Conservation (phyloP, 2,888 invertebrate genomes). For the Aphidoletes aphidimyza region DNA sequence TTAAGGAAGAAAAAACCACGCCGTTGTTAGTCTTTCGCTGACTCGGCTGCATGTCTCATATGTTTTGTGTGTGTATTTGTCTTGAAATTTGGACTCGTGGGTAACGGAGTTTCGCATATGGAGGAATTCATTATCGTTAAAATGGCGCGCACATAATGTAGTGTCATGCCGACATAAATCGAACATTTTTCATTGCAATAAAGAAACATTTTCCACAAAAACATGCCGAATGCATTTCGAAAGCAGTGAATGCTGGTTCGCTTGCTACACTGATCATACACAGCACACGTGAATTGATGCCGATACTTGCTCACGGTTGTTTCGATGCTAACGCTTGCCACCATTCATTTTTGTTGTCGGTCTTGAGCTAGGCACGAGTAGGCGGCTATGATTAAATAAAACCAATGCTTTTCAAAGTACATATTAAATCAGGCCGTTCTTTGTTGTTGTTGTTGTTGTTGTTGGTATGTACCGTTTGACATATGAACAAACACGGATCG, state of each 20-base stretch:
- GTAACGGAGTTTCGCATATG: conserved; percentile 39
- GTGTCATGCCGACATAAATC: conserved; percentile 49
- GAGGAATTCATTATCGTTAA: conserved; percentile 39
- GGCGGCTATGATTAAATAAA: conserved; percentile 51
- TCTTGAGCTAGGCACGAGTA: not conserved
- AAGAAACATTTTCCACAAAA: not conserved
- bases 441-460: too few species aligned
- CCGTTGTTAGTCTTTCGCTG: not conserved
- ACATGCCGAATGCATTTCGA: conserved; percentile 11
- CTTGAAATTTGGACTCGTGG: not conserved
- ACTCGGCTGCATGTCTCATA: conserved; percentile 13
- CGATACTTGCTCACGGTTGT: not conserved
- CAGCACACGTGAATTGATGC: conserved; percentile 23
- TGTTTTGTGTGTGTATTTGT: not conserved
- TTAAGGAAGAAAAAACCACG: too few species aligned
- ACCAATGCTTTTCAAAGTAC: not conserved
- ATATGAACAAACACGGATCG: not conserved
- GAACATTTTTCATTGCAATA: conserved; percentile 10
- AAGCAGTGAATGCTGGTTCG: not conserved
- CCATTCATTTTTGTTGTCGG: not conserved
- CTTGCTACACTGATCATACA: too few species aligned
- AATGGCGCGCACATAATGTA: conserved; percentile 49
- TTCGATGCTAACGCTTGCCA: not conserved
- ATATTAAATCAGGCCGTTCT: not conserved
- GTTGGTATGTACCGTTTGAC: not conserved